These are phyloP conservation scores for Liopterus haemorrhoidalis DNA, from an alignment of 2,888 invertebrate genomes.

Conservation along the genomic window DNA sequence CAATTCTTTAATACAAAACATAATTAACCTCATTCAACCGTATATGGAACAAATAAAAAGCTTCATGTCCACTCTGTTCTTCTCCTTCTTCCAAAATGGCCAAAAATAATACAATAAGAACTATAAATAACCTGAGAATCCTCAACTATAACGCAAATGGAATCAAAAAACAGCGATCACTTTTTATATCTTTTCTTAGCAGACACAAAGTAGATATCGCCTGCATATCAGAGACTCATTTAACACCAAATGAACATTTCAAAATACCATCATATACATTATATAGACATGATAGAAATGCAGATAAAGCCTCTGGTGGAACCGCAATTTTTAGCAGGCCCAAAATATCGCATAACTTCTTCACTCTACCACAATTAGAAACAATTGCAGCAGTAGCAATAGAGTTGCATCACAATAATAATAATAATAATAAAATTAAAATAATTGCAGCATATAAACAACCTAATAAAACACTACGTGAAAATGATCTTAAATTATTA, in stretches of 20 bases:
- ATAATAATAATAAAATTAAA: constrained; percentile 9
- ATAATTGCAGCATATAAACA: constrained; percentile 8
- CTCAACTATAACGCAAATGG: too few species aligned
- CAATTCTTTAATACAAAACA: too few species aligned
- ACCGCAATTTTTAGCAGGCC: constrained; percentile 16
- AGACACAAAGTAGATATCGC: constrained; percentile 15
- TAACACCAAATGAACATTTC: constrained; percentile 6
- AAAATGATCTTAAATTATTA: constrained; percentile 13
- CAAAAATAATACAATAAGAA: too few species aligned
- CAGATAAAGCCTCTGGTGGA: constrained; percentile 13
- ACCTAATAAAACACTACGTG: constrained; percentile 4
- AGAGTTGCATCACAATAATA: neutral
- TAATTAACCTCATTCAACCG: too few species aligned
- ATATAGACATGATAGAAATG: constrained; percentile 13
- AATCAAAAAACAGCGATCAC: too few species aligned
- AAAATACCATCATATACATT: constrained; percentile 12
- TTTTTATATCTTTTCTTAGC: too few species aligned
- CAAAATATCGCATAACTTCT: constrained; percentile 10
- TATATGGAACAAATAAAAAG: too few species aligned
- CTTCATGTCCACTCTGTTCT: too few species aligned
- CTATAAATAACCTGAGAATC: too few species aligned
- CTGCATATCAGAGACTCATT: constrained; percentile 16
- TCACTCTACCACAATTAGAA: constrained; percentile 1
- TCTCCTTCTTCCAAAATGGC: too few species aligned
- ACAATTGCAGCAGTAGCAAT: constrained; percentile 11